Conservation (phyloP, 2,888 invertebrate species). For the Tholera decimalis region DNA sequence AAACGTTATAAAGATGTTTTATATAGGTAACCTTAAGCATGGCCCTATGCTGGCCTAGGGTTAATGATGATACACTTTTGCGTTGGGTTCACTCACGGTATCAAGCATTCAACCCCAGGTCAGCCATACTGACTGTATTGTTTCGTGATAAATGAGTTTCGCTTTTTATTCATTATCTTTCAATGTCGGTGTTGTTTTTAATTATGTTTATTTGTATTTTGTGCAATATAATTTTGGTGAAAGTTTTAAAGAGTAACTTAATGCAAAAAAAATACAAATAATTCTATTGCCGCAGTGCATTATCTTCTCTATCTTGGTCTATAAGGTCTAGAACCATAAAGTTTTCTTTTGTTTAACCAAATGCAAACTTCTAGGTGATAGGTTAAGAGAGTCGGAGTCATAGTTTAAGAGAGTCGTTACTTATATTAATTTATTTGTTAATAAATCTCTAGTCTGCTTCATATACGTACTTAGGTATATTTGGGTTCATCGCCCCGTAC, state of each 20-base stretch:
- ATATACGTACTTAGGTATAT: not conserved
- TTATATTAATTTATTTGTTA: not conserved
- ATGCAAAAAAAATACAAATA: no score
- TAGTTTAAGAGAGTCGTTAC: no score
- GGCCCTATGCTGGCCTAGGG: conserved; percentile 87
- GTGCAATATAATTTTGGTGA: not conserved
- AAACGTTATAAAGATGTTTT: conserved; percentile 78
- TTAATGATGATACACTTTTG: conserved; percentile 87
- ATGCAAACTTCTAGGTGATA: no score
- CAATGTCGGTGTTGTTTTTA: conserved; percentile 35
- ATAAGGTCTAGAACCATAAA: not conserved
- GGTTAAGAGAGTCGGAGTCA: no score
- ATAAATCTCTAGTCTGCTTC: not conserved
- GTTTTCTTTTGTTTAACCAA: not conserved
- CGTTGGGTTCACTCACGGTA: conserved; percentile 79
- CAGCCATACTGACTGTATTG: conserved; percentile 79
- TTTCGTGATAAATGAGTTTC: conserved; percentile 74
- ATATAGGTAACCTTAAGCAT: conserved; percentile 78
- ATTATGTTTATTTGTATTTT: not conserved
- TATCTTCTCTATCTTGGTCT: not conserved
- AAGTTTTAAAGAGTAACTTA: not conserved
- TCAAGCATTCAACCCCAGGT: conserved; percentile 76
- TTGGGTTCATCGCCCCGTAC: conserved; percentile 2
- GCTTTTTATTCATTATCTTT: conserved; percentile 67
- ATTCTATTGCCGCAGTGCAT: no score